Conservation (phyloP, 2,113 vertebrate species). For the Uria lomvia region DNA sequence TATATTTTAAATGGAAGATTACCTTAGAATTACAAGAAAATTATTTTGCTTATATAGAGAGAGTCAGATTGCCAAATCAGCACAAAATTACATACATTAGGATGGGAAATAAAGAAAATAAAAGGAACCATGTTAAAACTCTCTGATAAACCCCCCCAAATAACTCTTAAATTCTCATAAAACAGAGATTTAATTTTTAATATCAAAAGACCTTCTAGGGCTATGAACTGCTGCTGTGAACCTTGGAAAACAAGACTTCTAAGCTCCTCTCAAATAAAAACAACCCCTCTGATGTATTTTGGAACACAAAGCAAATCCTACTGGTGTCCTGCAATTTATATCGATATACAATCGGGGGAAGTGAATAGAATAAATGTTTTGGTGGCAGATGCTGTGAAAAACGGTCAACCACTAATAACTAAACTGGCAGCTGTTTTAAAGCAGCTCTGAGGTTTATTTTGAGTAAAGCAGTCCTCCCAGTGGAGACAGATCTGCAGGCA, state of each 20-base stretch:
- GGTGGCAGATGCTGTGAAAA: not conserved
- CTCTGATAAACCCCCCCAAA: not conserved
- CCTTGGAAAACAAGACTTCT: not conserved
- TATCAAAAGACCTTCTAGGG: not conserved
- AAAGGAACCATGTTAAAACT: not conserved
- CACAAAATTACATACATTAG: not conserved
- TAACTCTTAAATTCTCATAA: slow-evolving; percentile 4
- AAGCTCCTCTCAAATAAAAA: not conserved
- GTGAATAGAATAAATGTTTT: not conserved
- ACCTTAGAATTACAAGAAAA: not conserved
- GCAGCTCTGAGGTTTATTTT: not conserved
- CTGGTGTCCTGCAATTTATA: not conserved
- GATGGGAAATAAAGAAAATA: not conserved
- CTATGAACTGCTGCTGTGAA: not conserved
- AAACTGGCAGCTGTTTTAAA: not conserved
- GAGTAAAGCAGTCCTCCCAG: not conserved
- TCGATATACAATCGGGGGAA: not conserved
- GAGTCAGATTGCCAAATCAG: not conserved
- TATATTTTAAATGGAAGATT: not conserved
- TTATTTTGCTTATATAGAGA: not conserved
- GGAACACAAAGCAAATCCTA: not conserved
- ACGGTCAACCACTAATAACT: not conserved
- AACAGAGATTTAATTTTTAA: slow-evolving; percentile 23
- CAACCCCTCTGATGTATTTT: not conserved
- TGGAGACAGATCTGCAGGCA: not conserved